These are phyloP conservation scores for Nebria salina DNA, from an alignment of 2,888 invertebrate genomes.

Conservation along the genomic window DNA sequence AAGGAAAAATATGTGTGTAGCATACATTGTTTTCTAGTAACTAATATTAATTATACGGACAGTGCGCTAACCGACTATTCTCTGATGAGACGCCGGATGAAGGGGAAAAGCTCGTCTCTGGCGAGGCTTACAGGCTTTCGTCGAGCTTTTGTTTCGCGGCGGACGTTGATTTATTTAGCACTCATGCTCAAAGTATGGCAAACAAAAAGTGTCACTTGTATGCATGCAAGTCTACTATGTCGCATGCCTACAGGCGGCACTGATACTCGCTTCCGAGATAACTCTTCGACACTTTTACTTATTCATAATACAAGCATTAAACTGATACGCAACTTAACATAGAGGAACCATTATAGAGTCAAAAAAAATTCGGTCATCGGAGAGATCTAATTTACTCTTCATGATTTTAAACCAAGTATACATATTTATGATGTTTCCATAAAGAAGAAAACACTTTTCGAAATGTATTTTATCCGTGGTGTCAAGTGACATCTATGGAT, in stretches of 20 bases:
- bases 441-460: neutral
- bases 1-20: no score
- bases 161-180: conserved; percentile 43
- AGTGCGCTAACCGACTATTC: neutral
- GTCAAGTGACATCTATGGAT: neutral
- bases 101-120: neutral
- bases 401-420: no score
- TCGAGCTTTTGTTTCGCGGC: conserved; percentile 38
- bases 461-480: neutral
- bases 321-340: no score
- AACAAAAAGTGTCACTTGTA: conserved; percentile 36
- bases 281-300: neutral
- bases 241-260: neutral
- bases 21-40: no score
- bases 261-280: neutral
- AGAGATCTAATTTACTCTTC: no score
- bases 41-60: neutral
- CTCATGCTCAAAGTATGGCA: conserved; percentile 36
- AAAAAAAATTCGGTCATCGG: no score
- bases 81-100: neutral
- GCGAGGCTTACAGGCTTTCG: conserved; percentile 16
- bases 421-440: neutral
- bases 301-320: no score
- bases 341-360: no score
- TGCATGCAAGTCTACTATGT: neutral